Percentiles rank a stretch among this genome's conserved stretches.
Conservation (phyloP, 2,113 vertebrate genomes). For the Aegithalos caudatus region DNA sequence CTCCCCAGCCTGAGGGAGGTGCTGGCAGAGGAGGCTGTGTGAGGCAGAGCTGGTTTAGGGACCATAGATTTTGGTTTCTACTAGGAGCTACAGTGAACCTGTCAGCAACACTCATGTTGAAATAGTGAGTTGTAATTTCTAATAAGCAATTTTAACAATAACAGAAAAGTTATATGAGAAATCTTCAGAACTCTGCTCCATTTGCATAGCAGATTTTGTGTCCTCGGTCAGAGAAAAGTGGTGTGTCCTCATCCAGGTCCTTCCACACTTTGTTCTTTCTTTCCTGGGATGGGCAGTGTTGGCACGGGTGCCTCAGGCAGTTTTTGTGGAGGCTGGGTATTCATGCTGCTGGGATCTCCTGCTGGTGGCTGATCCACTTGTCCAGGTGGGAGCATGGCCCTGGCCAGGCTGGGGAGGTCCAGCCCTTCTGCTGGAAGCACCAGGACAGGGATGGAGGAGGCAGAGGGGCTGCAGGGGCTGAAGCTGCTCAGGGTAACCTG, state of each 20-base stretch:
- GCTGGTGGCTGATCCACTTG: accelerated
- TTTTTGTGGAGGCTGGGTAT: background rate
- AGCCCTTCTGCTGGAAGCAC: background rate
- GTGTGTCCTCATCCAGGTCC: background rate
- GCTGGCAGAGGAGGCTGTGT: background rate
- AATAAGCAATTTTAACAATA: background rate
- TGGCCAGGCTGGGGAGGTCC: background rate
- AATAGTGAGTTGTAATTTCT: background rate
- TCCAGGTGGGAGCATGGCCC: background rate
- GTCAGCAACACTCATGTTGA: background rate
- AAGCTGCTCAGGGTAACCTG: background rate
- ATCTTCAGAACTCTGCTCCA: background rate
- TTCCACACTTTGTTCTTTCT: background rate
- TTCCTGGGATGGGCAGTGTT: background rate
- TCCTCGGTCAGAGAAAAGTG: background rate
- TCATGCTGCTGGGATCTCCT: background rate
- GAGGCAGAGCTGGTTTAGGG: background rate
- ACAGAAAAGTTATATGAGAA: background rate
- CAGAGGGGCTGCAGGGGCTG: background rate
- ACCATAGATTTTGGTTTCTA: accelerated
- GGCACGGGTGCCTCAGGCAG: background rate
- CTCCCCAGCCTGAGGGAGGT: background rate
- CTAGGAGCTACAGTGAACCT: background rate
- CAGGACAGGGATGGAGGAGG: background rate
- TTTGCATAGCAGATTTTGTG: background rate